These are phyloP conservation scores for Leptodactylus fuscus DNA, from an alignment of 2,113 vertebrate genomes.

Conservation along the genomic window DNA sequence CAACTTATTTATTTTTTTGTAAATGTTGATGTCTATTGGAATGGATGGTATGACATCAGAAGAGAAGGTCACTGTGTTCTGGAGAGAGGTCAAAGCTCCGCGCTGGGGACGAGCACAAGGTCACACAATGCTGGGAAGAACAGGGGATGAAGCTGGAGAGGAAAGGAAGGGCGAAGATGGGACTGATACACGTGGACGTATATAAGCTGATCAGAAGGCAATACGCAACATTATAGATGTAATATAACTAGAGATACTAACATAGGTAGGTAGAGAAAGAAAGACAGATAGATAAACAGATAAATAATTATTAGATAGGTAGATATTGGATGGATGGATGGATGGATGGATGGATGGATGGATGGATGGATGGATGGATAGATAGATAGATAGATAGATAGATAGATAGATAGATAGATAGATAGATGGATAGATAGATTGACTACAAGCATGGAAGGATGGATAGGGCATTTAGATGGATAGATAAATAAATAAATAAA, in stretches of 20 bases:
- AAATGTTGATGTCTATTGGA: constrained; percentile 23
- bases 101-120: constrained; percentile 10
- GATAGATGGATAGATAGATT: no score
- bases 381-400: neutral
- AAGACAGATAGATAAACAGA: no score
- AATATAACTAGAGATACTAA: no score
- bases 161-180: neutral
- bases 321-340: no score
- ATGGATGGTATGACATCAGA: neutral
- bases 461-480: no score
- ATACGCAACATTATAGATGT: no score
- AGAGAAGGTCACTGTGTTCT: neutral
- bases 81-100: constrained; percentile 16
- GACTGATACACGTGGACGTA: no score
- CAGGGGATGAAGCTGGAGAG: neutral
- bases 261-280: no score
- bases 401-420: neutral
- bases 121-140: neutral
- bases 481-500: no score
- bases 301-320: no score
- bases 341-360: neutral
- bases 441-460: no score
- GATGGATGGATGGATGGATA: constrained; percentile 4
- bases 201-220: no score
- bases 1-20: neutral